These are phyloP conservation scores for Drosophila flavopinicola DNA, from an alignment of 2,888 invertebrate species.

Conservation along the genomic window DNA sequence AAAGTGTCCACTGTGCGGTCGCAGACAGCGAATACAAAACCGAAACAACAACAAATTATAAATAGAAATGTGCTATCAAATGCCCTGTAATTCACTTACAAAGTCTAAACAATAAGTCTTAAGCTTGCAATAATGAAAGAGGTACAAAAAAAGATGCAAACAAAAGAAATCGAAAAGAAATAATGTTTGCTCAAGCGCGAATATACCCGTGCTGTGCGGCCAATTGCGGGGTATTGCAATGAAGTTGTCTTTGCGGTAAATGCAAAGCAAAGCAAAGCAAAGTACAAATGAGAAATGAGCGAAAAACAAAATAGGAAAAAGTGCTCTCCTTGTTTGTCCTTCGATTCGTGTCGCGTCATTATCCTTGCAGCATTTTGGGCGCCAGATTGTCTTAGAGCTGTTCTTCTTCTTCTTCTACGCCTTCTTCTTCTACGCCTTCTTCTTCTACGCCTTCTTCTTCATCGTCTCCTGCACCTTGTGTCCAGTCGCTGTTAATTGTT, in stretches of 20 bases:
- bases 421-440: slow-evolving; percentile 6
- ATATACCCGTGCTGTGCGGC: not conserved
- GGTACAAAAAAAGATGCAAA: not conserved
- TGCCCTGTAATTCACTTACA: too few relatives aligned
- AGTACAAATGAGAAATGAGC: slow-evolving; percentile 14
- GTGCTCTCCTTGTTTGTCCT: slow-evolving; percentile 22
- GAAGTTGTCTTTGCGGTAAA: slow-evolving; percentile 41
- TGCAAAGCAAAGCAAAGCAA: slow-evolving; percentile 15
- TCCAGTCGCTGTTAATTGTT: slow-evolving; percentile 36
- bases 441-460: not conserved
- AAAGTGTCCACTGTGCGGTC: slow-evolving; percentile 25
- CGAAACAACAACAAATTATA: slow-evolving; percentile 15
- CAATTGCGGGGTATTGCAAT: slow-evolving; percentile 14
- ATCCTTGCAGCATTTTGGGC: slow-evolving; percentile 63
- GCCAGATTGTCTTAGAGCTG: slow-evolving; percentile 38
- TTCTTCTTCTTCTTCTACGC: slow-evolving; percentile 25
- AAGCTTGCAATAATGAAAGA: too few relatives aligned
- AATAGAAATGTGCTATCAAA: not conserved
- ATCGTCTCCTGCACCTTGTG: slow-evolving; percentile 8
- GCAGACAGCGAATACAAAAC: slow-evolving; percentile 29
- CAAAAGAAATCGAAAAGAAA: too few relatives aligned
- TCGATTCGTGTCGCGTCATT: slow-evolving; percentile 58
- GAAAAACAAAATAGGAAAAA: slow-evolving; percentile 12
- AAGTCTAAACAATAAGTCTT: too few relatives aligned
- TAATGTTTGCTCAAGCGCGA: too few relatives aligned